A percentile compares a stretch with the other conserved stretches of the same genome.
Conservation (phyloP, 2,888 invertebrate genomes). For the Parasteatoda lunata region DNA sequence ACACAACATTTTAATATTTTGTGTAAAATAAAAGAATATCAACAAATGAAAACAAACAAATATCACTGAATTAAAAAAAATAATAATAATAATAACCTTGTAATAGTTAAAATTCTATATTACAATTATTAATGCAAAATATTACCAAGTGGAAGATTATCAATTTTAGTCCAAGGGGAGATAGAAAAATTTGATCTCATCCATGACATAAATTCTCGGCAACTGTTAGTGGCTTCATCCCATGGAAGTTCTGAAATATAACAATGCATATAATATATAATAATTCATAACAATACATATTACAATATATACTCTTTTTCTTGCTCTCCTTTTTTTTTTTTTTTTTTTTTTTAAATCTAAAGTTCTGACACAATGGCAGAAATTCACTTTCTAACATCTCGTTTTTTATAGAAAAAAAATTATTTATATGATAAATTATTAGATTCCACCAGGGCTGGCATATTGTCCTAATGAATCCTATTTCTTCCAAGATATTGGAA, state of each 20-base stretch:
- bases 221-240: slow-evolving; percentile 86
- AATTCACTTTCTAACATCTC: no score
- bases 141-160: slow-evolving; percentile 81
- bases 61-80: background rate
- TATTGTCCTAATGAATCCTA: no score
- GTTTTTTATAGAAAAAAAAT: no score
- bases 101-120: background rate
- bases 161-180: slow-evolving; percentile 88
- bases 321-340: no score
- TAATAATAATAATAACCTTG: background rate
- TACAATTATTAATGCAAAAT: slow-evolving; percentile 21
- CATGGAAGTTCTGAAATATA: slow-evolving; percentile 88
- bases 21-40: background rate
- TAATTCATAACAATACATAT: background rate
- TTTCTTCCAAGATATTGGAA: no score
- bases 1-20: background rate
- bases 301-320: no score
- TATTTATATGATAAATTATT: no score
- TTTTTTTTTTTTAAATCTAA: no score
- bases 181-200: slow-evolving; percentile 80
- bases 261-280: no score
- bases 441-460: no score
- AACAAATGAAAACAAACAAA: background rate
- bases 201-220: slow-evolving; percentile 85
- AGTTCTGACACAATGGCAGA: no score